Evolutionary conservation across 2,888 invertebrate species (phyloP).

Genomic region (Epinotia ramella): DNA sequence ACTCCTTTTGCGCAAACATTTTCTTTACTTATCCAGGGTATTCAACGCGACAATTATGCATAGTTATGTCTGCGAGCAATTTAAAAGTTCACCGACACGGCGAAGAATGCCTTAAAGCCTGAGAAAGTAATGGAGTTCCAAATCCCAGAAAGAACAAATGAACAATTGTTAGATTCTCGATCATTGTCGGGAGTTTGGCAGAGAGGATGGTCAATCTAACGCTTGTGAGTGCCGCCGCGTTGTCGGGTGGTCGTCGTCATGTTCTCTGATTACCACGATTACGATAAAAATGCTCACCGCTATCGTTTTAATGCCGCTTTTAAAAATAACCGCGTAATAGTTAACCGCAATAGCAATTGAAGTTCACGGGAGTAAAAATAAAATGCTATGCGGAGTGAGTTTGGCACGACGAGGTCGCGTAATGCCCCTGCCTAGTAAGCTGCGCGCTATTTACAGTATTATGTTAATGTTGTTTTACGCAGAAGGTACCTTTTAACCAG

Average conservation of each 20-base stretch:
- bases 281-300: slow-evolving; percentile 67
- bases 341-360: slow-evolving; percentile 65
- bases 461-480: slow-evolving; percentile 47
- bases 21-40: slow-evolving; percentile 34
- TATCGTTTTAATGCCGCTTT: slow-evolving; percentile 67
- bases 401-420: slow-evolving; percentile 58
- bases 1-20: slow-evolving; percentile 14
- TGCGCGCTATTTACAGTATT: slow-evolving; percentile 56
- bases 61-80: slow-evolving; percentile 38
- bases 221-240: slow-evolving; percentile 55
- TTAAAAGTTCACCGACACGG: slow-evolving; percentile 40
- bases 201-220: slow-evolving; percentile 60
- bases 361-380: slow-evolving; percentile 61
- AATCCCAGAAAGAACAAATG: slow-evolving; percentile 42
- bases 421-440: slow-evolving; percentile 67
- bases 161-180: slow-evolving; percentile 48
- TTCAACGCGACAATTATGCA: slow-evolving; percentile 41
- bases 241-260: slow-evolving; percentile 59
- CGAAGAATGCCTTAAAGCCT: slow-evolving; percentile 35
- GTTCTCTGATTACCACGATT: slow-evolving; percentile 67
- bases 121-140: slow-evolving; percentile 43
- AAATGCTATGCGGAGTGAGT: slow-evolving; percentile 59
- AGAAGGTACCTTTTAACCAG: not conserved
- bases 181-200: slow-evolving; percentile 49
- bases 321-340: slow-evolving; percentile 70